These are phyloP conservation scores for Incurvaria masculella DNA, from an alignment of 2,888 invertebrate genomes.

Conservation along the genomic window DNA sequence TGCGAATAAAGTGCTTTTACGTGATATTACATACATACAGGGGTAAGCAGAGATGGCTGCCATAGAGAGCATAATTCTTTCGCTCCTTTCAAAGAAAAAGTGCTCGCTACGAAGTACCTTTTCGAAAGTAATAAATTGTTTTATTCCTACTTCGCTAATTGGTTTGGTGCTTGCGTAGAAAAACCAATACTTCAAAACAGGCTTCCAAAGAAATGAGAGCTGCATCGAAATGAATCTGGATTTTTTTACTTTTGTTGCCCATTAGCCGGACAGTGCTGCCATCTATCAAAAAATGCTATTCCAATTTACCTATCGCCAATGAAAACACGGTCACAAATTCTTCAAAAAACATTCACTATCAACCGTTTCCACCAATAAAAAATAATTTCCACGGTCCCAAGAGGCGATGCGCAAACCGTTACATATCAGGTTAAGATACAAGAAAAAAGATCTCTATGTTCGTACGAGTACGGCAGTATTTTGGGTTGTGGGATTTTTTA, in stretches of 20 bases:
- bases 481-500: neutral
- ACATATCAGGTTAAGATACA: too few species aligned
- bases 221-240: neutral
- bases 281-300: conserved; percentile 46
- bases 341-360: conserved; percentile 26
- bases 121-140: conserved; percentile 23
- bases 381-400: neutral
- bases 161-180: neutral
- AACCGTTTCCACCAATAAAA: neutral
- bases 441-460: too few species aligned
- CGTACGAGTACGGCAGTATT: too few species aligned
- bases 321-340: conserved; percentile 37
- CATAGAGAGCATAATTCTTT: too few species aligned
- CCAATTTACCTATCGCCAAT: conserved; percentile 42
- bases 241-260: conserved; percentile 17
- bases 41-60: too few species aligned
- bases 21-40: too few species aligned
- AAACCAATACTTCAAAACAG: too few species aligned
- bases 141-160: conserved; percentile 15
- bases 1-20: too few species aligned
- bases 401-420: neutral
- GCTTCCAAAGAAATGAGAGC: too few species aligned
- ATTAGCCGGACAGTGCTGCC: conserved; percentile 28
- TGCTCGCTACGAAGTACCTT: conserved; percentile 12
- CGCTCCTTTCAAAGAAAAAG: neutral